Base-by-base conservation (phyloP, 2,888 invertebrate species). In the Gisinianus flammeolus region DNA sequence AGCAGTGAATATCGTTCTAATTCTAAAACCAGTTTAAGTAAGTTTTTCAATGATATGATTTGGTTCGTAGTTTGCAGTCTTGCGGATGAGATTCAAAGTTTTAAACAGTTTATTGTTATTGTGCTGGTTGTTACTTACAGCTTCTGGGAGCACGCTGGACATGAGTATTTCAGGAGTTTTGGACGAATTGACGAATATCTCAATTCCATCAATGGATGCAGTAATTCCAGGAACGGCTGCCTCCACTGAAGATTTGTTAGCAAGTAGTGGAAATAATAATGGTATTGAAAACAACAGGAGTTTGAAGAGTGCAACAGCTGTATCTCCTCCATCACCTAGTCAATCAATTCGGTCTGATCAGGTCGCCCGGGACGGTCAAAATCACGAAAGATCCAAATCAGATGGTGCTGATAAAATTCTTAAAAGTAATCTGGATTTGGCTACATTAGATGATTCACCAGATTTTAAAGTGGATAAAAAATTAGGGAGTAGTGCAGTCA, bases 401-500 rank as follows among this genome's bases (percentile, higher is more conserved):
- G 58, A 68, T 4, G 56, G 56, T n/a, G 67, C 68, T 56, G 67
- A 75, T 3, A 54, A 76, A 56, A 76, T 35, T 19, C 26, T 62
- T 19, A n/a, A n/a, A 58, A 72, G 33, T 28, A 44, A 24, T 22
- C 6, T 26, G 2, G 66, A 74, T 12, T 10, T 33, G n/a, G 52
- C 6, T 0, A 44, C 54, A 5, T 6, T 78, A 3, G 84, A 84
- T n/a, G 84, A 84, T 22, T 72, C 78, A 3, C 76, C 76, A 0
- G 82, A 82, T 62, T 69, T 76, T 5, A 84, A 83, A 79, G 72
- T 71, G 33, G 85, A 85, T 68, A 84, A 82, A 75, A 81, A 80
- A 79, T 69, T 44, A 8, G 82, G 79, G 24, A 86, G 80, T 35
- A 81, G 80, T 81, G 79, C 90, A 35, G 90, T 92, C 6, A 92